phyloP scores from a whole-genome alignment of 1,140 invertebrate species.

The Brachionus rotundiformis region DNA sequence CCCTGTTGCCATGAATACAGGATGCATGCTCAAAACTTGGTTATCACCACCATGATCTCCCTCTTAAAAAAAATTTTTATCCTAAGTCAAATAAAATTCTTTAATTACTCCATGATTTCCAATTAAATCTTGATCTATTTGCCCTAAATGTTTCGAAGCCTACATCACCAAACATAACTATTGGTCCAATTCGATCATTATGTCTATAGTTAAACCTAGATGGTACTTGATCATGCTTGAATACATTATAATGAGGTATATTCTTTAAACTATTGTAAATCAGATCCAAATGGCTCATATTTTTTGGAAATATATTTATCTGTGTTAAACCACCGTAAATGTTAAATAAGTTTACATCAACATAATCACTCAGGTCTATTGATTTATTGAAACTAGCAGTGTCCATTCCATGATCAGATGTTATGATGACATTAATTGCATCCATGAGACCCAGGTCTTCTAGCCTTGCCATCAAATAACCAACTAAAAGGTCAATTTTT shows the following conservation, averaged over 20 bases:
- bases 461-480: not conserved
- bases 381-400: conserved; percentile 65
- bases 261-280: conserved; percentile 37
- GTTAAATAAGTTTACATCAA: conserved; percentile 66
- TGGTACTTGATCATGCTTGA: conserved; percentile 12
- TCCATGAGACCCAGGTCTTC: conserved; percentile 64
- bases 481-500: conserved; percentile 51
- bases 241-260: conserved; percentile 39
- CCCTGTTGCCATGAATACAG: conserved; percentile 72
- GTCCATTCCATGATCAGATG: conserved; percentile 77
- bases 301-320: conserved; percentile 58
- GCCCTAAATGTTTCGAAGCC: conserved; percentile 21
- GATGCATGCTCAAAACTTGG: conserved; percentile 68
- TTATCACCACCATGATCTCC: conserved; percentile 74
- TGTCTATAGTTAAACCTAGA: conserved; percentile 12
- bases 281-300: conserved; percentile 15
- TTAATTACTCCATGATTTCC: conserved; percentile 1
- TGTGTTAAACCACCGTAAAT: conserved; percentile 60
- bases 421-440: conserved; percentile 71
- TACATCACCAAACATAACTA: conserved; percentile 35
- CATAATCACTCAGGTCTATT: conserved; percentile 69
- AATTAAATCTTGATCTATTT: not conserved
- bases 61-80: conserved; percentile 51
- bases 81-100: not conserved
- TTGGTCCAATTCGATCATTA: not conserved